Evolutionary conservation across 1,140 invertebrate species (phyloP).

Genomic region (Papilio xuthus): DNA sequence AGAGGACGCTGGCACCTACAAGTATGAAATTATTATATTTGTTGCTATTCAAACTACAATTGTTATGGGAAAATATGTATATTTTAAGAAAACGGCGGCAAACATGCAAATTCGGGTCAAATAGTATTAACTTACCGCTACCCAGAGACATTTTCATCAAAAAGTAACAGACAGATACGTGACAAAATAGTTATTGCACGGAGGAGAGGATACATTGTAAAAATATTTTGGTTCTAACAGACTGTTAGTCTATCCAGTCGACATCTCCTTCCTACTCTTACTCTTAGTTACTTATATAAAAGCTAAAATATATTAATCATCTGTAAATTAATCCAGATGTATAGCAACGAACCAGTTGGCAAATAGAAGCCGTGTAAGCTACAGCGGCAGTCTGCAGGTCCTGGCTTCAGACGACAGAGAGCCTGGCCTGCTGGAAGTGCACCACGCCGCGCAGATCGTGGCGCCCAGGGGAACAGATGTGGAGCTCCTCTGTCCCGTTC

Average conservation of each 20-base stretch:
- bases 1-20: constrained; percentile 77
- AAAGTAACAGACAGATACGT: no score
- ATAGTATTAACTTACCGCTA: no score
- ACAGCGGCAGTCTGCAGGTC: constrained; percentile 51
- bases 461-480: constrained; percentile 45
- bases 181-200: no score
- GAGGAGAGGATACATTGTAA: neutral
- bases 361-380: constrained; percentile 58
- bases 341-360: constrained; percentile 62
- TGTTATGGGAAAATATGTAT: neutral
- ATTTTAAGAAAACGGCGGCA: no score
- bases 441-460: constrained; percentile 43
- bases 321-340: constrained; percentile 59
- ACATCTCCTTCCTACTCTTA: neutral
- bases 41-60: neutral
- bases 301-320: neutral
- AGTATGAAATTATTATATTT: neutral
- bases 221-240: neutral
- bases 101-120: no score
- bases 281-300: neutral
- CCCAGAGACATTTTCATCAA: no score
- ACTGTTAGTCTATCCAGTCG: neutral
- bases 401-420: constrained; percentile 39
- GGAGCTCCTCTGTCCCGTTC: constrained; percentile 60
- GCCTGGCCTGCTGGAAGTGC: constrained; percentile 46